Conservation (phyloP, 2,113 vertebrate species). For the Chaetura pelagica region DNA sequence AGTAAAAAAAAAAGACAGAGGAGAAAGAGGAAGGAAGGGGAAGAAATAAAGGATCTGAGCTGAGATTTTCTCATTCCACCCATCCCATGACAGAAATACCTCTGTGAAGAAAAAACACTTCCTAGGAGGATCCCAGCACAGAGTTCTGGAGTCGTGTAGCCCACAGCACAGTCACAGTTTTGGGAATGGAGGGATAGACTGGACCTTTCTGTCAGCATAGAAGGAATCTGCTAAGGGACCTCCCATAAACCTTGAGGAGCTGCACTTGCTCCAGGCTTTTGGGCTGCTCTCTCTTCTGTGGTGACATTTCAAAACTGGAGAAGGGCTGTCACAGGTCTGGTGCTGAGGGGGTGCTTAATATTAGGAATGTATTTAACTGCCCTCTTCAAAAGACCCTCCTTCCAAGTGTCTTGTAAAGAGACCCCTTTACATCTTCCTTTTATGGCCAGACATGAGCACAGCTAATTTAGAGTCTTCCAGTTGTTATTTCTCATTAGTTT, state of each 20-base stretch:
- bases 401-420: not conserved
- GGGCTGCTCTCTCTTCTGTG: not conserved
- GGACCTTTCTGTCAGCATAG: not conserved
- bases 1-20: not conserved
- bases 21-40: not conserved
- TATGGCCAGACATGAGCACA: not conserved
- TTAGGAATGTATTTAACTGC: not conserved
- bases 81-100: not conserved
- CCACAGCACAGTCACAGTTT: not conserved
- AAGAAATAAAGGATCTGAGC: not conserved
- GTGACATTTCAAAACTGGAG: not conserved
- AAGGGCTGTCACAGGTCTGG: not conserved
- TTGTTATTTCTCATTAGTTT: conserved; percentile 27
- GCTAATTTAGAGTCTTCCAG: not conserved
- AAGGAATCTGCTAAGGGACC: not conserved
- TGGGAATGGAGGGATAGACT: not conserved
- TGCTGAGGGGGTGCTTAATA: not conserved
- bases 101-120: accelerated
- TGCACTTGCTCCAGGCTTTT: not conserved
- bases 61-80: not conserved
- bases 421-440: not conserved
- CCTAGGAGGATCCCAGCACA: not conserved
- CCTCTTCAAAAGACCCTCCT: not conserved
- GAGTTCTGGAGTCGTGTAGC: accelerated
- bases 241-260: not conserved